Evolutionary conservation across 2,888 invertebrate genomes (phyloP).

Genomic region (Stenotaenia linearis): DNA sequence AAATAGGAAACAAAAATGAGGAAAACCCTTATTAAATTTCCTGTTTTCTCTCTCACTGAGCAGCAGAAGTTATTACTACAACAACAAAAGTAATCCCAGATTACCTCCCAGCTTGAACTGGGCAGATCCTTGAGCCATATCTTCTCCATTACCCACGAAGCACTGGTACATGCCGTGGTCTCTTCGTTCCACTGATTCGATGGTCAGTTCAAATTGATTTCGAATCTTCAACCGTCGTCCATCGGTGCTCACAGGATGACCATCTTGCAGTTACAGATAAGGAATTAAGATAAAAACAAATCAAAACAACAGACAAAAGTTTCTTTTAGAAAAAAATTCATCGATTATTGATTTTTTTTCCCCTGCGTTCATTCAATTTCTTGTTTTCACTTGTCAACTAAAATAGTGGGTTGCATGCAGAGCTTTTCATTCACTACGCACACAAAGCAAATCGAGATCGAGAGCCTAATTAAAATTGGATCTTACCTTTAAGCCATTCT

Average conservation of each 20-base stretch:
- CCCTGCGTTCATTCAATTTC: too few relatives aligned
- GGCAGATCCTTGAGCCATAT: conserved; percentile 76
- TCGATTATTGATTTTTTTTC: not conserved
- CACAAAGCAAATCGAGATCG: not conserved
- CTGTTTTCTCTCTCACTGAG: not conserved
- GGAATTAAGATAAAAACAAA: not conserved
- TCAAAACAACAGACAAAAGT: not conserved
- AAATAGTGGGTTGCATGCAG: not conserved
- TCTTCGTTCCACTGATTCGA: conserved; percentile 12
- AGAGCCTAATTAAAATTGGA: not conserved
- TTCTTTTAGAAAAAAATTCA: not conserved
- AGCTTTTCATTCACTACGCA: not conserved
- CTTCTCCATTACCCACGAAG: conserved; percentile 68
- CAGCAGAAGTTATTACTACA: too few relatives aligned
- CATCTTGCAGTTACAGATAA: not conserved
- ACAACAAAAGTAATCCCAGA: conserved; percentile 40
- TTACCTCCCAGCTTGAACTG: conserved; percentile 74
- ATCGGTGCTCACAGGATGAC: not conserved
- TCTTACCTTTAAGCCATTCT: conserved; percentile 31
- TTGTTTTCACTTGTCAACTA: not conserved
- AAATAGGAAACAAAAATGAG: not conserved
- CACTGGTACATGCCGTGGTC: conserved; percentile 31
- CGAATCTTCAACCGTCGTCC: conserved; percentile 17
- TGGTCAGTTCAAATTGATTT: not conserved
- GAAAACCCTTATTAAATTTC: not conserved